Evolutionary conservation across 2,888 invertebrate species (phyloP), one percentile per base, ranked within the genome.

Genomic region (Ischnus inquisitorius): DNA sequence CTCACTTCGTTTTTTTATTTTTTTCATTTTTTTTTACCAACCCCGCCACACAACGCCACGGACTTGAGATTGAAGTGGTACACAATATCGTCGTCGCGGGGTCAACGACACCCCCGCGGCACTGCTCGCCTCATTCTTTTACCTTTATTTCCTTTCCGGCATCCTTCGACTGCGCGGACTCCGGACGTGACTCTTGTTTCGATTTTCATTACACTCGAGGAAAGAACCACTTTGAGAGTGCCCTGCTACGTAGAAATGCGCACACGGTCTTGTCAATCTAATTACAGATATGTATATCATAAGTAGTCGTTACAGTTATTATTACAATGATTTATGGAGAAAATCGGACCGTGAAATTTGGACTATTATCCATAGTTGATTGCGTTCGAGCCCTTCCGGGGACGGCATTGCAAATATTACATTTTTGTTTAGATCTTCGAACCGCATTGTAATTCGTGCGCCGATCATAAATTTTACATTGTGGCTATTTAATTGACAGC

Each of bases 1-100:
- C 72, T 64, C 46, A 19, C 46, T 67, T 51, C 54, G n/a, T n/a
- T n/a, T n/a, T 51, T 48, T 68, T 46, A n/a, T 48, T 28, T 46
- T 46, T 51, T 68, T 48, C 39, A 0, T 60, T 60, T 28, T 60
- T 34, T 25, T 34, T 39, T n/a, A 2, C 67, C 14, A 64, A 43
- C 62, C n/a, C 65, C 46, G 39, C 79, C 60, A n/a, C 46, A 25
- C 60, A 39, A 64, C 69, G 34, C 65, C 69, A 86, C 86, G 85
- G 90, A 91, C 92, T 93, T 92, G 90, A 91, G 88, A 91, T 91
- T 92, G 80, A 89, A 93, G 92, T 92, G 91, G 91, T 92, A 91
- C 92, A 91, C 91, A 92, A 92, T 93, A 92, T 93, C 91, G 90
- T 88, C 88, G 90, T 89, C 88, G 88, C 86, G 88, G 88, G 92